Base-by-base conservation (phyloP, 2,113 vertebrate genomes). In the Rhabdomys dilectus region DNA sequence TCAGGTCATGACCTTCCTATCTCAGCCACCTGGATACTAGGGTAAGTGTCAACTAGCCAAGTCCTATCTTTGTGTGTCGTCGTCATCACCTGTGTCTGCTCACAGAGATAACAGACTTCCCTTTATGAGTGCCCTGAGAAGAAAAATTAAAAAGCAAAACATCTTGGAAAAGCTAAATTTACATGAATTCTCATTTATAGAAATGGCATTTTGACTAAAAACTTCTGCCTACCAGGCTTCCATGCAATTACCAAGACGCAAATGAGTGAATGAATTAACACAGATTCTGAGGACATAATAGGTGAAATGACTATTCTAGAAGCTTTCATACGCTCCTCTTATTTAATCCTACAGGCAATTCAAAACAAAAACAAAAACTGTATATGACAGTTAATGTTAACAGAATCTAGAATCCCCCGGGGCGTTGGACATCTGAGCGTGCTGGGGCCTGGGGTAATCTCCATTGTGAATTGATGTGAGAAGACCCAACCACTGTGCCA, bases 131-230 rank as follows among this genome's bases (percentile, higher is more conserved):
- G 19, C 45, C 89, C 21, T 66, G 45, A 94, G 92, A 89, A 26
- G 77, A 56, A 82, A 48, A 34, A 48, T 12, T 16, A 24, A 91
- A 48, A 60, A 92, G 39, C 78, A 80, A 88, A 96, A 80, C 29
- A 72, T n/a, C 73, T 76, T 64, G 76, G 76, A 82, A 76, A 87
- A 88, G 66, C 60, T 36, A 88, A 75, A 80, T 48, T 84, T 73
- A 92, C 22, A 73, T 87, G 42, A 72, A 72, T 85, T 95, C 56
- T 82, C 81, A 91, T 85, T 80, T 62, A 90, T 58, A 87, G 58
- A 93, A 72, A 68, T 75, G 85, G 39, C 64, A 93, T 91, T 97
- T 95, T 91, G 80, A 97, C 51, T 94, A 53, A 62, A 5, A 73
- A 89, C 72, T 76, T 96, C 81, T 82, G 91, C 66, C 75, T 86